phyloP scores from a whole-genome alignment of 2,113 vertebrate genomes.

The Tupaia chinensis region DNA sequence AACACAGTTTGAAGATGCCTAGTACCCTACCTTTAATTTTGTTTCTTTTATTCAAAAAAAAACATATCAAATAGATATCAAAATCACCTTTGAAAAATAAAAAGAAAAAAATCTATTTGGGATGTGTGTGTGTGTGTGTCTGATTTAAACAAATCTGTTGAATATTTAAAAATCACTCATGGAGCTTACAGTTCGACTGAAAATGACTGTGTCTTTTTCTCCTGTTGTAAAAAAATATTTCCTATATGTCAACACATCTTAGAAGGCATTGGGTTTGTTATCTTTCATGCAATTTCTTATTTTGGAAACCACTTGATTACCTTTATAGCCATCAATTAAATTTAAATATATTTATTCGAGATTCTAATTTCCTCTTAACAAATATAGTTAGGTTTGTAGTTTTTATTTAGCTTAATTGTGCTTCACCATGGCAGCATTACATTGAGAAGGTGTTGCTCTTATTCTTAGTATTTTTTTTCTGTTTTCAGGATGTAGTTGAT shows the following conservation, averaged over 20 bases:
- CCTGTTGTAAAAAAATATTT: not conserved
- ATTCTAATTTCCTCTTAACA: conserved; percentile 18
- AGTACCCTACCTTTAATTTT: not conserved
- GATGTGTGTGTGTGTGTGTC: not conserved
- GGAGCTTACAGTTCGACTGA: not conserved
- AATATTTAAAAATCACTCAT: not conserved
- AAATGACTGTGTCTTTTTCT: not conserved
- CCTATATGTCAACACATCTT: not conserved
- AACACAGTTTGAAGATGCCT: not conserved
- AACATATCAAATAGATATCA: not conserved
- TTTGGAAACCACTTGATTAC: not conserved
- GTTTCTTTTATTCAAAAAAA: conserved; percentile 51
- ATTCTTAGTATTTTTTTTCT: not conserved
- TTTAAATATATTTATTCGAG: conserved; percentile 19
- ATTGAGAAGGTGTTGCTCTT: not conserved
- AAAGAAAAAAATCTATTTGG: not conserved
- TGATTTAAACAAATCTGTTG: not conserved
- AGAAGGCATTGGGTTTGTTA: not conserved
- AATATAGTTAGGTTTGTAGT: not conserved
- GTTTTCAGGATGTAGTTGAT: not conserved
- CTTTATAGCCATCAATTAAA: not conserved
- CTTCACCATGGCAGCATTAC: not conserved
- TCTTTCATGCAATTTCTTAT: not conserved
- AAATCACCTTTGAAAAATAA: conserved; percentile 27
- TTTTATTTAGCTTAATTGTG: not conserved